Evolutionary conservation across 2,888 invertebrate genomes (phyloP).

Genomic region (Athalia rosae): DNA sequence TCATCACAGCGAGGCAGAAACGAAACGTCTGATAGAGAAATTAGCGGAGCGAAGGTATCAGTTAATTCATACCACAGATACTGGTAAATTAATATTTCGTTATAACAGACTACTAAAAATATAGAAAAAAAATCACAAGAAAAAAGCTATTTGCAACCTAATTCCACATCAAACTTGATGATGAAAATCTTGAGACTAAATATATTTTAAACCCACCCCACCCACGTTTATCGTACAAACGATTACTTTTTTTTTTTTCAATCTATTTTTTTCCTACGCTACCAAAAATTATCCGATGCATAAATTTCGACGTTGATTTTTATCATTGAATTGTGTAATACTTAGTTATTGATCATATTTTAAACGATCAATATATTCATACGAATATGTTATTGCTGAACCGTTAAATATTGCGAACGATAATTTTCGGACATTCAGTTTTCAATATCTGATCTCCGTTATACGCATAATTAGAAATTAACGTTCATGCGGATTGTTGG

Average conservation of each 20-base stretch:
- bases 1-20: conserved; percentile 66
- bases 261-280: not conserved
- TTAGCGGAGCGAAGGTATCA: conserved; percentile 65
- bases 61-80: conserved; percentile 59
- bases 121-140: conserved; percentile 50
- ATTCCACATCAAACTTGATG: not conserved
- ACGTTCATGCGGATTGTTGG: conserved; percentile 6
- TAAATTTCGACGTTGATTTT: too few relatives aligned
- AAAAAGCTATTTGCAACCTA: not conserved
- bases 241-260: not conserved
- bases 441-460: conserved; percentile 12
- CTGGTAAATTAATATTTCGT: conserved; percentile 67
- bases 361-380: not conserved
- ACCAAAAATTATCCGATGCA: too few relatives aligned
- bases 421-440: conserved; percentile 16
- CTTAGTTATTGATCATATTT: too few relatives aligned
- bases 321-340: too few relatives aligned
- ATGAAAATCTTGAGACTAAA: not conserved
- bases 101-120: conserved; percentile 66
- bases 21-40: conserved; percentile 66
- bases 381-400: not conserved
- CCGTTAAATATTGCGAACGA: not conserved
- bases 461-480: not conserved
- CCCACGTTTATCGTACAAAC: too few relatives aligned
- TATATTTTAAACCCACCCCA: too few relatives aligned